Conservation (phyloP, 2,888 invertebrate genomes). For the Diarsia dahlii region DNA sequence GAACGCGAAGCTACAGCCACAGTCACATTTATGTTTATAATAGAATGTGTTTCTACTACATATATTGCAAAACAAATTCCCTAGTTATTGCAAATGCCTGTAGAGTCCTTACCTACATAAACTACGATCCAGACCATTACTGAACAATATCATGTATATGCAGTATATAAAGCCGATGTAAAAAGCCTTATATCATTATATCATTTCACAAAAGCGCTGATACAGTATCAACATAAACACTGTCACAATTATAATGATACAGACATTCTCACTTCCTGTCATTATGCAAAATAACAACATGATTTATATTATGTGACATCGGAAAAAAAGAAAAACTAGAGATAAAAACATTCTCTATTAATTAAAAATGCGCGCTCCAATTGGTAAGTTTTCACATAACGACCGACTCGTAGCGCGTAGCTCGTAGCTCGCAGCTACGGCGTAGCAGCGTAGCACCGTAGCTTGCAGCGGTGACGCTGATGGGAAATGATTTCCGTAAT, state of each 20-base stretch:
- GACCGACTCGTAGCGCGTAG: slow-evolving; percentile 49
- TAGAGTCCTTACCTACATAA: too few relatives aligned
- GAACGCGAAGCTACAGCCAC: too few relatives aligned
- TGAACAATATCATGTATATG: too few relatives aligned
- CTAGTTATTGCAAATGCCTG: too few relatives aligned
- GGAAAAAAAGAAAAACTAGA: slow-evolving; percentile 25
- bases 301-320: slow-evolving; percentile 23
- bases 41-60: too few relatives aligned
- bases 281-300: neutral
- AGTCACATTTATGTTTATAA: too few relatives aligned
- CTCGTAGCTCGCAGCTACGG: slow-evolving; percentile 26
- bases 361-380: slow-evolving; percentile 68
- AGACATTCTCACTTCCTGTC: neutral
- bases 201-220: too few relatives aligned
- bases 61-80: too few relatives aligned
- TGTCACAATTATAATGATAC: neutral
- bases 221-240: neutral
- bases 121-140: too few relatives aligned
- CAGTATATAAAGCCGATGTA: too few relatives aligned
- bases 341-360: slow-evolving; percentile 61
- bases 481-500: slow-evolving; percentile 55
- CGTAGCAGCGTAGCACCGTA: slow-evolving; percentile 34
- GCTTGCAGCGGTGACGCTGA: slow-evolving; percentile 50
- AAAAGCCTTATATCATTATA: too few relatives aligned
- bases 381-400: slow-evolving; percentile 62